Percentiles rank a stretch among this genome's conserved stretches.
Conservation (phyloP, 2,888 invertebrate genomes). For the Drosophila cyrtoloma region DNA sequence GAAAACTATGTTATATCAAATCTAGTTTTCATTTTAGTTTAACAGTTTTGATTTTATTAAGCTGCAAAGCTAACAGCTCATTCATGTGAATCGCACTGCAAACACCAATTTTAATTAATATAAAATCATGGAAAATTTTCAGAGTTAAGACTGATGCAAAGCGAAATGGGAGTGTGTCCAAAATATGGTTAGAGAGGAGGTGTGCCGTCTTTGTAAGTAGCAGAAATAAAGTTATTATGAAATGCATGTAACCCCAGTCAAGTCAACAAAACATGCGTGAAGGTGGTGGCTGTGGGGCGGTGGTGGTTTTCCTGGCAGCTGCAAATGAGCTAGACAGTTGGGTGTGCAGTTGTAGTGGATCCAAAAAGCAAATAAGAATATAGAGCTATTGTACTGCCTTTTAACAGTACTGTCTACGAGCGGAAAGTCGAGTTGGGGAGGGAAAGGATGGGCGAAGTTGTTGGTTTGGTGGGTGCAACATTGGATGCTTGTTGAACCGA, state of each 20-base stretch:
- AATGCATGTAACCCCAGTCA: not conserved
- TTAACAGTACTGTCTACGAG: not conserved
- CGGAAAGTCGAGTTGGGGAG: not conserved
- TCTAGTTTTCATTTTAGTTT: not conserved
- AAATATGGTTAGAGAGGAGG: not conserved
- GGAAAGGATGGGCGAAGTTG: no score
- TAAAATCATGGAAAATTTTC: not conserved
- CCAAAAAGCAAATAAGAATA: not conserved
- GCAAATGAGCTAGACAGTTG: not conserved
- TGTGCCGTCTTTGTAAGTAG: not conserved
- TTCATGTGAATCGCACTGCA: not conserved
- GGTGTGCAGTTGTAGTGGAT: not conserved
- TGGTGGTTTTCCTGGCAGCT: not conserved
- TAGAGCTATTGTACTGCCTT: not conserved
- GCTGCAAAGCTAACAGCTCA: not conserved
- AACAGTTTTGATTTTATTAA: not conserved
- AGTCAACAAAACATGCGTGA: not conserved
- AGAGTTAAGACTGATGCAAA: not conserved
- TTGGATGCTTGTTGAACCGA: conserved; percentile 12
- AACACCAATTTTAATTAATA: not conserved
- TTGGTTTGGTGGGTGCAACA: not conserved
- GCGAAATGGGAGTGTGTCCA: not conserved
- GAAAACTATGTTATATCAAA: no score
- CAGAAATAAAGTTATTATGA: not conserved
- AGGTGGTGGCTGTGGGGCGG: not conserved